Conservation (phyloP, 2,888 invertebrate species). For the Cryptocephalus primarius region DNA sequence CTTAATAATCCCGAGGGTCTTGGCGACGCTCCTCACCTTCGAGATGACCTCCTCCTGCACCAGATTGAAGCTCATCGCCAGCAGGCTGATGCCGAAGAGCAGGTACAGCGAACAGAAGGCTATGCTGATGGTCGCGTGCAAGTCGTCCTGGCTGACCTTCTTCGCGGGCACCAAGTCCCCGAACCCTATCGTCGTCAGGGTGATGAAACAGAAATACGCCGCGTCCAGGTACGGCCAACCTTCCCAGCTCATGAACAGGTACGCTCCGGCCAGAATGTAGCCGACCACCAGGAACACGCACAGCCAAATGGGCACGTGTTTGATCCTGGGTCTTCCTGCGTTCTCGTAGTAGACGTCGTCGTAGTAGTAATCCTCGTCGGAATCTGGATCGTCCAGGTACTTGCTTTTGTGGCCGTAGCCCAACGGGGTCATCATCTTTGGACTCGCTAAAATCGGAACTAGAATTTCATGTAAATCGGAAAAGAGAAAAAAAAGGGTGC, state of each 20-base stretch:
- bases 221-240: slow-evolving; percentile 78
- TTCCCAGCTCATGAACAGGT: slow-evolving; percentile 78
- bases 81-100: slow-evolving; percentile 83
- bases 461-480: background rate
- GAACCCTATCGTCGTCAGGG: slow-evolving; percentile 85
- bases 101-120: slow-evolving; percentile 87
- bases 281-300: slow-evolving; percentile 81
- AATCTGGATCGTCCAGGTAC: slow-evolving; percentile 49
- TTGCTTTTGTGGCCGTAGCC: slow-evolving; percentile 53
- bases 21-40: slow-evolving; percentile 77
- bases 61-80: slow-evolving; percentile 95
- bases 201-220: slow-evolving; percentile 90
- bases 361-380: slow-evolving; percentile 43
- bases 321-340: slow-evolving; percentile 39
- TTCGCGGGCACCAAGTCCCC: slow-evolving; percentile 87
- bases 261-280: slow-evolving; percentile 82
- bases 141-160: slow-evolving; percentile 36
- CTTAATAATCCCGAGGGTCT: slow-evolving; percentile 78
- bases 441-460: slow-evolving; percentile 39
- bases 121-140: slow-evolving; percentile 47
- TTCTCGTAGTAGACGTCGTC: slow-evolving; percentile 27
- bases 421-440: slow-evolving; percentile 57
- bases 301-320: slow-evolving; percentile 81
- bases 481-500: background rate
- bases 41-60: slow-evolving; percentile 90